Evolutionary conservation across 2,888 invertebrate genomes (phyloP), one percentile per base, ranked within the genome.

Genomic region (Sphaerophoria rueppellii): DNA sequence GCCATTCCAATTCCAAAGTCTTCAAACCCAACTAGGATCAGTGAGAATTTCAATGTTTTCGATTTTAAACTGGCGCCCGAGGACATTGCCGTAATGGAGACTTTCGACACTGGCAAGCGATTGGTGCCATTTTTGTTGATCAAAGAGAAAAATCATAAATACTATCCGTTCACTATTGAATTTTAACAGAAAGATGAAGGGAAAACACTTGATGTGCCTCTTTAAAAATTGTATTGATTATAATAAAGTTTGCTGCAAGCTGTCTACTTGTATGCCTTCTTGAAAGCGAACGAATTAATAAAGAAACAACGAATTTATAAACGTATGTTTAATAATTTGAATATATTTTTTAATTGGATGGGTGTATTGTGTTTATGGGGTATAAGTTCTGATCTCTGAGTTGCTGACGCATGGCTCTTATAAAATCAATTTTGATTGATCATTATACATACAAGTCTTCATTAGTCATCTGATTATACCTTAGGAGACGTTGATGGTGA

Each of bases 1-100:
- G 89, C 92, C 0, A 91, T 94, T 52, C 93, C 94, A 0, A 93
- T 94, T 50, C 94, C 94, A 0, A 94, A 94, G 89, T 93, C 94
- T 0, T 92, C 92, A 0, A 94, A 93, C 78, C 89, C 89, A 70
- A 87, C 89, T 0, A 91, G 93, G 32, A 92, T 94, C 4, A 88
- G 90, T 52, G 91, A 93, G 82, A 94, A 94, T 88, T 92, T 94
- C 35, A 88, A 93, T 70, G 89, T 94, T 1, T 94, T 94, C 76
- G 93, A 94, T 89, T 94, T 94, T 88, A 87, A 91, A 73, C 89
- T 94, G 12, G 90, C 90, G 1, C 88, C 90, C 0, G 93, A 93
- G 52, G 94, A 94, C 75, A 89, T 93, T 4, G 85, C 88, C 0
- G 88, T 91, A 12, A 91, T 94, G 52, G 93, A 93, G 87, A 90